Conservation (phyloP, 2,888 invertebrate genomes). For the Stenichneumon culpator region DNA sequence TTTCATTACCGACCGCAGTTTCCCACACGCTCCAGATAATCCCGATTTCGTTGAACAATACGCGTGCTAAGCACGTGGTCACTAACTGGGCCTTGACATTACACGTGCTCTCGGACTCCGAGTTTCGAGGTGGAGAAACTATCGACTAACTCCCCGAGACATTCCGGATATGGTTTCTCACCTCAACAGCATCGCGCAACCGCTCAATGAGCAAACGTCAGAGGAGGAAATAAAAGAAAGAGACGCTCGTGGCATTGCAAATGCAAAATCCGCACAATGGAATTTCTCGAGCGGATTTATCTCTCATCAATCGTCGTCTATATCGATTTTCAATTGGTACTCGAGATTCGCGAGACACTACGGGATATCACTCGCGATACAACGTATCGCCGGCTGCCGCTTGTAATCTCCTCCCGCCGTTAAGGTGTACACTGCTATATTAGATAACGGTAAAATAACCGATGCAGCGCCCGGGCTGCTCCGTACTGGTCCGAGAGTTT, state of each 20-base stretch:
- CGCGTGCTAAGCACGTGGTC: not conserved
- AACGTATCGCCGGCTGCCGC: slow-evolving; percentile 26
- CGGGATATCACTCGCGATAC: slow-evolving; percentile 6
- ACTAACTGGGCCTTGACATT: not conserved
- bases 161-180: not conserved
- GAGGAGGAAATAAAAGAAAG: not conserved
- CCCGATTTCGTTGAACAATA: not conserved
- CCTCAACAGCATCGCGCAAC: not conserved
- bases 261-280: slow-evolving; percentile 2
- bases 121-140: not conserved
- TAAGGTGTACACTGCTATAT: slow-evolving; percentile 52
- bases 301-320: not conserved
- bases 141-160: not conserved
- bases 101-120: not conserved
- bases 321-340: slow-evolving; percentile 6
- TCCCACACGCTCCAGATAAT: not conserved
- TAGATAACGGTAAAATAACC: slow-evolving; percentile 66
- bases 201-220: not conserved
- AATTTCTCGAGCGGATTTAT: not conserved
- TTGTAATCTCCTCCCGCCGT: slow-evolving; percentile 52
- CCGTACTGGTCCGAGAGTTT: slow-evolving; percentile 36
- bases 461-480: slow-evolving; percentile 38
- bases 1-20: not conserved
- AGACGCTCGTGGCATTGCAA: not conserved
- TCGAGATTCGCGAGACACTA: slow-evolving; percentile 5